phyloP scores from a whole-genome alignment of 2,113 vertebrate species.

The Hypanus sabinus region DNA sequence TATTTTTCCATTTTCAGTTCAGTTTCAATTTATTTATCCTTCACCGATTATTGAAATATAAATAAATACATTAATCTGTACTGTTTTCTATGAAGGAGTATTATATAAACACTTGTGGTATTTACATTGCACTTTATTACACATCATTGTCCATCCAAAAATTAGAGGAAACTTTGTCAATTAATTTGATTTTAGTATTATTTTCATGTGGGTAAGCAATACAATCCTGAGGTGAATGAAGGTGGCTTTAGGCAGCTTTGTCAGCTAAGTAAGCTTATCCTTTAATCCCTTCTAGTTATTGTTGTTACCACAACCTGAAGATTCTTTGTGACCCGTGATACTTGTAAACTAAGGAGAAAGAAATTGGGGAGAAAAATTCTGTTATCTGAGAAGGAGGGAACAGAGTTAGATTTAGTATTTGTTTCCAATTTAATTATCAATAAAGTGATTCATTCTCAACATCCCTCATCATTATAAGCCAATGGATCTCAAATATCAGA shows the following conservation, averaged over 20 bases:
- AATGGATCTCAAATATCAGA: background rate
- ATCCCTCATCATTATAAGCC: background rate
- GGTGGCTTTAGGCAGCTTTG: background rate
- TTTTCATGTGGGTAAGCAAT: background rate
- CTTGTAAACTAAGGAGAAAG: too few relatives aligned
- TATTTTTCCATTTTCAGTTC: conserved; percentile 31
- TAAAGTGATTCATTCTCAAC: background rate
- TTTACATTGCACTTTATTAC: background rate
- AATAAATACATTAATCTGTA: conserved; percentile 16
- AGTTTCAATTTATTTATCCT: background rate
- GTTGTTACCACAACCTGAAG: background rate
- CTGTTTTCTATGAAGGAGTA: background rate
- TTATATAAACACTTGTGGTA: background rate
- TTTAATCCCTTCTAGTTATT: background rate
- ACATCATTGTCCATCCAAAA: background rate
- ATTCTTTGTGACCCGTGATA: background rate
- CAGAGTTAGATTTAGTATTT: background rate
- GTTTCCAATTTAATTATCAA: background rate
- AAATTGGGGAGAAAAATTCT: background rate
- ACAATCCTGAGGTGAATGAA: background rate
- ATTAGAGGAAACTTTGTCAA: background rate
- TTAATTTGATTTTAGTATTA: background rate
- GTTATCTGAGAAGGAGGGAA: background rate
- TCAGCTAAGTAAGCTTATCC: background rate
- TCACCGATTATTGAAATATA: conserved; percentile 5